Conservation (phyloP, 2,797 vertebrate species). For the Thalassophryne amazonica region DNA sequence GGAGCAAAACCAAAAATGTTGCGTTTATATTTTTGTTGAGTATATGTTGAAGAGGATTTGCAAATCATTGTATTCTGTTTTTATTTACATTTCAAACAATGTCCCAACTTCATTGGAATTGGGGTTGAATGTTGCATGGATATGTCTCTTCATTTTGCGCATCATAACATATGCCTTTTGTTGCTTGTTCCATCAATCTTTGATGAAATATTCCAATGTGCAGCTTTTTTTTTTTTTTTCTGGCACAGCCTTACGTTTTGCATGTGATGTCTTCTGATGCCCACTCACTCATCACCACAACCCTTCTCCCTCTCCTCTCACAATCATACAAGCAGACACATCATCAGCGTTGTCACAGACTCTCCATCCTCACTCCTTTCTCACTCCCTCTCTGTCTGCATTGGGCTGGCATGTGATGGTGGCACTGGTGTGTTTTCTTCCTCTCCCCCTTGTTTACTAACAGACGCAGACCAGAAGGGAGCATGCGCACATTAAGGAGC, state of each 20-base stretch:
- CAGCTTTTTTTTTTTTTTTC: conserved; percentile 76
- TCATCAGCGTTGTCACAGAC: conserved; percentile 37
- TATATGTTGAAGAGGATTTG: no score
- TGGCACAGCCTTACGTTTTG: conserved; percentile 81
- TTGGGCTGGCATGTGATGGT: conserved; percentile 99
- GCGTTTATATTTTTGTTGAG: no score
- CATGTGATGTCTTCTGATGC: conserved; percentile 73
- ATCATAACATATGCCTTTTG: conserved; percentile 39
- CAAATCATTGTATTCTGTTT: no score
- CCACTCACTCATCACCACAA: conserved; percentile 55
- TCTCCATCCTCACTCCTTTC: conserved; percentile 26
- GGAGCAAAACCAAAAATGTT: no score
- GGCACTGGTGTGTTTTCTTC: conserved; percentile 99
- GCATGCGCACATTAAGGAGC: conserved; percentile 99
- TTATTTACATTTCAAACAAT: no score
- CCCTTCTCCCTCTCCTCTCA: conserved; percentile 2
- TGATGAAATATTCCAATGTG: conserved; percentile 59
- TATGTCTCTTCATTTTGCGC: conserved; percentile 43
- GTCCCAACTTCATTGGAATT: no score
- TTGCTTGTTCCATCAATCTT: conserved; percentile 31
- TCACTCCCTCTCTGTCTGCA: conserved; percentile 70
- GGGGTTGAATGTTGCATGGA: conserved; percentile 73
- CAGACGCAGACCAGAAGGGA: conserved; percentile 99
- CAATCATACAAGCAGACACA: not conserved
- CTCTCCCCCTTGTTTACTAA: conserved; percentile 99